Conservation (phyloP, 2,113 vertebrate species). For the Salvator merianae region DNA sequence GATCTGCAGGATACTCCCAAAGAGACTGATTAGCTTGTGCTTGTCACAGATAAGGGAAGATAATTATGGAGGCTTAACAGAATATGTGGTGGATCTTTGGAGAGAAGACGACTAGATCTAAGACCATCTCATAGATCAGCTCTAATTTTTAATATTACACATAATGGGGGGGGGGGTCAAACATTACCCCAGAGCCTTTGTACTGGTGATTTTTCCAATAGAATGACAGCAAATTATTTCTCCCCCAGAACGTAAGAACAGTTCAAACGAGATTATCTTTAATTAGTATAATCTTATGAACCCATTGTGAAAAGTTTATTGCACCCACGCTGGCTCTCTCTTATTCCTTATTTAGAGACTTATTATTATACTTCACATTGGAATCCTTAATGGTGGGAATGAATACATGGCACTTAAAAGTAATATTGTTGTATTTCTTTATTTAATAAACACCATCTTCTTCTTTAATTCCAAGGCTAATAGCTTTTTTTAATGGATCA, state of each 20-base stretch:
- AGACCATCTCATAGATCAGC: slow-evolving; percentile 79
- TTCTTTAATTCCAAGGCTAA: slow-evolving; percentile 45
- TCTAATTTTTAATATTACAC: slow-evolving; percentile 80
- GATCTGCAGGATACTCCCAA: slow-evolving; percentile 86
- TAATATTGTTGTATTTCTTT: slow-evolving; percentile 68
- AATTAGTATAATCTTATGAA: slow-evolving; percentile 82
- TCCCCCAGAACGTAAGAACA: slow-evolving; percentile 75
- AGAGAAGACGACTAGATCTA: slow-evolving; percentile 83
- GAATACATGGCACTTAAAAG: slow-evolving; percentile 57
- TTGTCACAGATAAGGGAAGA: slow-evolving; percentile 88
- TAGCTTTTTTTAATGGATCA: slow-evolving; percentile 42
- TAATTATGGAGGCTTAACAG: slow-evolving; percentile 87
- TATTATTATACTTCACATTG: slow-evolving; percentile 68
- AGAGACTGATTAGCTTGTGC: slow-evolving; percentile 91
- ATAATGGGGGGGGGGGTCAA: slow-evolving; percentile 57
- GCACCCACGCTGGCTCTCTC: slow-evolving; percentile 67
- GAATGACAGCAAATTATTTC: slow-evolving; percentile 78
- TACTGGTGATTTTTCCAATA: slow-evolving; percentile 74
- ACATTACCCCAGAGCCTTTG: slow-evolving; percentile 66
- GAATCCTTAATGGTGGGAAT: slow-evolving; percentile 72
- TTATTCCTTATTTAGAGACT: slow-evolving; percentile 72
- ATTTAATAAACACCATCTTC: slow-evolving; percentile 56
- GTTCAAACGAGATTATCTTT: slow-evolving; percentile 83
- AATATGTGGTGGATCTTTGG: slow-evolving; percentile 84
- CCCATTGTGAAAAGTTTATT: slow-evolving; percentile 79